Percentiles rank a stretch among this genome's conserved stretches.
Conservation (phyloP, 2,113 vertebrate genomes). For the Agapornis roseicollis region DNA sequence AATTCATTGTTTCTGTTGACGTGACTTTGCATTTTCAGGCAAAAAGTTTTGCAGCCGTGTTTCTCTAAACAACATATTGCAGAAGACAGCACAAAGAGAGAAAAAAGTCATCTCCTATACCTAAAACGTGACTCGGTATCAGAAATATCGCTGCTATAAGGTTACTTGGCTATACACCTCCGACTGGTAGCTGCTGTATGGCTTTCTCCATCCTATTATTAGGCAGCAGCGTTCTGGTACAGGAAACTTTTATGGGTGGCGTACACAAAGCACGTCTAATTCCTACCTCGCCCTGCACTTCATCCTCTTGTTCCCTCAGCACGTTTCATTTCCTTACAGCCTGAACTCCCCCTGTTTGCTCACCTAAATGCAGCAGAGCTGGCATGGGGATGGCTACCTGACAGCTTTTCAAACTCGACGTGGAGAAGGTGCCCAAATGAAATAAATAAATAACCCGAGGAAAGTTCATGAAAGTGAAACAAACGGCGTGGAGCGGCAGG, state of each 20-base stretch:
- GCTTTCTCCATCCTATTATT: slow-evolving; percentile 23
- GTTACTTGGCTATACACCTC: slow-evolving; percentile 24
- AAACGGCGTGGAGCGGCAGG: slow-evolving; percentile 8
- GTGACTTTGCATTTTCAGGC: slow-evolving; percentile 7
- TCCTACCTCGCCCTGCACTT: slow-evolving; percentile 20
- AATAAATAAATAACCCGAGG: slow-evolving; percentile 31
- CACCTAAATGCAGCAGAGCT: slow-evolving; percentile 43
- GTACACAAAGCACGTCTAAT: slow-evolving; percentile 35
- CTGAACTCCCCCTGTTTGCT: slow-evolving; percentile 31
- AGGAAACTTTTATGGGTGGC: slow-evolving; percentile 42
- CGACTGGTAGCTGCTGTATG: slow-evolving; percentile 27
- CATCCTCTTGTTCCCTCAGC: slow-evolving; percentile 30
- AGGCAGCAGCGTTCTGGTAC: slow-evolving; percentile 27
- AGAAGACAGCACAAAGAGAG: not conserved
- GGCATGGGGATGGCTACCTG: not conserved
- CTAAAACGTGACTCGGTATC: not conserved
- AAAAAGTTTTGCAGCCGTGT: not conserved
- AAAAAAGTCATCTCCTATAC: not conserved
- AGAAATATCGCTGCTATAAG: slow-evolving; percentile 30
- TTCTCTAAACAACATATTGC: not conserved
- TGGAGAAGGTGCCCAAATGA: slow-evolving; percentile 25
- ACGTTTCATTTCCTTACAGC: not conserved
- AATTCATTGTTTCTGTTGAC: not conserved
- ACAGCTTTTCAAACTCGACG: slow-evolving; percentile 36
- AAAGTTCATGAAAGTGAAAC: slow-evolving; percentile 74